Evolutionary conservation across 92 coral and sea anemone genomes (phyloP), one percentile per base, ranked within the genome.

Genomic region (Porites evermanni): DNA sequence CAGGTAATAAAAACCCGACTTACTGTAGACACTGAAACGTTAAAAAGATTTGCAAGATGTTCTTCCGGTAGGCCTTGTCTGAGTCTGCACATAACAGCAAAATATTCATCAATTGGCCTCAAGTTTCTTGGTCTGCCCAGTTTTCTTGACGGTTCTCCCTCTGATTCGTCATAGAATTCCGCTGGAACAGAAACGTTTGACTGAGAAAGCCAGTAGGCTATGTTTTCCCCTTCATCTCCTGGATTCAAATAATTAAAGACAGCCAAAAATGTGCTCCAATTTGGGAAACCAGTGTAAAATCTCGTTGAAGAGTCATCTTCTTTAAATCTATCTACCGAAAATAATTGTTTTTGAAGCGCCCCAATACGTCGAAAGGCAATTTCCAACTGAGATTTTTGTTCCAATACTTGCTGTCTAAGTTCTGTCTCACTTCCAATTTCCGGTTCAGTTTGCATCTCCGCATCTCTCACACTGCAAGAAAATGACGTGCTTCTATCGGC

Each of bases 41-140:
- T 47, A 51, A 86, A 86, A 26, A 78, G 73, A 50, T 86, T 67
- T 38, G 78, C 89, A 21, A 78, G 29, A 59, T 78, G 85, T 51
- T 78, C 78, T 66, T 86, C 89, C 29, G 20, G 53, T n/a, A 86
- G 52, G 56, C 85, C 89, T 78, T 67, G 85, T 78, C 89, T 78
- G 68, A 86, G 73, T 23, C 89, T 68, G 21, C 85, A 78, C 85
- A 86, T 66, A 47, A 86, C 79, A 21, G 68, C 69, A 61, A 86
- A 86, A 86, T 64, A 86, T 56, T 86, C 89, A 32, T 86, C 78
- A 24, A 72, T 13, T 16, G 84, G 84, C 52, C 54, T 53, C 75
- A 85, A 52, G 38, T n/a, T 60, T 79, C 90, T 79, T 21, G 20
- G 80, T 52, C 73, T 67, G 2, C 90, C 84, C 52, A 47, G 52